Base-by-base conservation (phyloP, 2,888 invertebrate species). In the Parnassius glacialis region DNA sequence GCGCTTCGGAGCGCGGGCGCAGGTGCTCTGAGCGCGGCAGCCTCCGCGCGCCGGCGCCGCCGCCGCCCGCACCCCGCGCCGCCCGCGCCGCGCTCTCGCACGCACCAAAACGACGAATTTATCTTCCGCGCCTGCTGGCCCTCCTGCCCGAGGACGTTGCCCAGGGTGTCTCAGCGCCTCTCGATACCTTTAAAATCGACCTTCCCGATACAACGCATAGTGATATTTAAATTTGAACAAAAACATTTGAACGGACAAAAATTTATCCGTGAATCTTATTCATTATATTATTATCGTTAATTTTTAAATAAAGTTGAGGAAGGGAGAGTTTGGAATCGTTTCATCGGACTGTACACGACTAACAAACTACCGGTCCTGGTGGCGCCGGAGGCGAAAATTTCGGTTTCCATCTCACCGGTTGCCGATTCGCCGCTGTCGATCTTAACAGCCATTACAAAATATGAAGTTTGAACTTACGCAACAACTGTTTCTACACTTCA, bases 1-100 rank as follows among this genome's bases (percentile, higher is more conserved):
- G 92, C 86, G 92, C 92, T 87, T 84, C 92, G 85, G 92, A 90
- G 85, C 92, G 91, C 90, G 91, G 93, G 93, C 93, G 93, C 93
- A 93, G 93, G 93, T 94, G 94, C 94, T 94, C 93, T 93, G 94
- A 93, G 93, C 93, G 93, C 93, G 90, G 92, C 93, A 93, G 90
- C 91, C 90, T 87, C 91, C 89, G 90, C 90, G 89, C 92, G 88
- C 93, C 90, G 92, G 90, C 92, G 90, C 92, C 92, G 90, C 92
- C 85, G 79, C 85, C 91, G 92, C 84, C 92, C 92, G 88, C 88
- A 74, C 91, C 88, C 83, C 79, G 84, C 80, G 81, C 71, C 75
- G 68, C 76, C 81, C 83, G 74, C 82, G 78, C 78, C 81, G 80
- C 82, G 76, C 79, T 80, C 78, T 75, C 85, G 80, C 86, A 88